Percentiles rank a stretch among this genome's conserved stretches.
These are phyloP conservation scores for Colletes gigas DNA, from an alignment of 1,140 invertebrate genomes.

Conservation along the genomic window DNA sequence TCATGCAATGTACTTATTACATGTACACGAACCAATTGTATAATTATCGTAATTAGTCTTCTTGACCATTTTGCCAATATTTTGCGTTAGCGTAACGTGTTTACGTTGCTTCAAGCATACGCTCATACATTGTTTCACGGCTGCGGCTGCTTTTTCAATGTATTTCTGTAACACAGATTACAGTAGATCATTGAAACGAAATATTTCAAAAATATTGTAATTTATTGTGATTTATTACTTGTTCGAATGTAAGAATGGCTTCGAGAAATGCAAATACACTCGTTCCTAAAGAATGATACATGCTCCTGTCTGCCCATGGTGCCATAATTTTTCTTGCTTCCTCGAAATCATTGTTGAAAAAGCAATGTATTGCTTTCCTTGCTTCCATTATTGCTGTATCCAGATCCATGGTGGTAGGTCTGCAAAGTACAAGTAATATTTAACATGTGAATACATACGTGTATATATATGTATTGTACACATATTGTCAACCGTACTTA, in stretches of 20 bases:
- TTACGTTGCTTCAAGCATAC: slow-evolving; percentile 89
- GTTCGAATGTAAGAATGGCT: slow-evolving; percentile 95
- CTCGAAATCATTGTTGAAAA: slow-evolving; percentile 94
- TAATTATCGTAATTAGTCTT: slow-evolving; percentile 89
- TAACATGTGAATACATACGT: slow-evolving; percentile 16
- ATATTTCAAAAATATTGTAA: slow-evolving; percentile 5
- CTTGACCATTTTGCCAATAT: slow-evolving; percentile 91
- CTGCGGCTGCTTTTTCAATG: slow-evolving; percentile 87
- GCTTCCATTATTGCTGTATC: slow-evolving; percentile 86
- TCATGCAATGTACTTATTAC: background rate
- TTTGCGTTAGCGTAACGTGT: slow-evolving; percentile 88
- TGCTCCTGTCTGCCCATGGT: slow-evolving; percentile 90
- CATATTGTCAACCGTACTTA: slow-evolving; percentile 43
- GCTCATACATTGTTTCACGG: slow-evolving; percentile 88
- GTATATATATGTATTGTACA: slow-evolving; percentile 32
- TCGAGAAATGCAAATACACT: slow-evolving; percentile 95
- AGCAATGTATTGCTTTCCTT: slow-evolving; percentile 87
- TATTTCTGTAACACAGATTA: slow-evolving; percentile 81
- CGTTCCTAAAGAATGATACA: slow-evolving; percentile 96
- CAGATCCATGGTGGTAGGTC: slow-evolving; percentile 82
- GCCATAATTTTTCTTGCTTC: slow-evolving; percentile 88
- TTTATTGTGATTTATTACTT: slow-evolving; percentile 80
- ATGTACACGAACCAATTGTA: slow-evolving; percentile 83
- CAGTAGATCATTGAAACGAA: slow-evolving; percentile 18
- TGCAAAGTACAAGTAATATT: slow-evolving; percentile 46